A percentile compares a stretch with the other conserved stretches of the same genome.
Evolutionary conservation across 2,888 invertebrate genomes (phyloP).

Genomic region (Amblyteles armatorius): DNA sequence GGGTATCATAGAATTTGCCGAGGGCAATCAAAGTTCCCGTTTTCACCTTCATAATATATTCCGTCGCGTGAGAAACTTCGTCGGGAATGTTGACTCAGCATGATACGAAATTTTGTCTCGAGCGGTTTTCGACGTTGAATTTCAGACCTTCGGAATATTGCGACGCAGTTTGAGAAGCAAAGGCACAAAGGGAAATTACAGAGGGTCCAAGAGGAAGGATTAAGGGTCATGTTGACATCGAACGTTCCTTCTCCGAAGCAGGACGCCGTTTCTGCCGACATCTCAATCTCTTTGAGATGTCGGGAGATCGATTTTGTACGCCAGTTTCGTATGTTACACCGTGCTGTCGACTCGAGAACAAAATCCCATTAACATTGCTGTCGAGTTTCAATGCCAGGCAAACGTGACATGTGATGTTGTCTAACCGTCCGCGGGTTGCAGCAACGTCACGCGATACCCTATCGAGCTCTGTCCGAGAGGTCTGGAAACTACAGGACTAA

Average conservation of each 20-base stretch:
- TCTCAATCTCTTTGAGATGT: constrained; percentile 10
- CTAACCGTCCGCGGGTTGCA: no score
- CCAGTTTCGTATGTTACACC: background rate
- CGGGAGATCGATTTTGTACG: constrained; percentile 4
- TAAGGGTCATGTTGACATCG: constrained; percentile 28
- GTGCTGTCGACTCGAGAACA: background rate
- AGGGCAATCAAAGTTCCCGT: background rate
- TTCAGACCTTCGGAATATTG: constrained; percentile 2
- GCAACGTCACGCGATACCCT: no score
- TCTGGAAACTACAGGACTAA: no score
- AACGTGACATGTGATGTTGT: background rate
- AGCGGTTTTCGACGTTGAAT: constrained; percentile 4
- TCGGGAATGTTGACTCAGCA: background rate
- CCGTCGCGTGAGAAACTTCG: background rate
- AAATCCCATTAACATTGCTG: background rate
- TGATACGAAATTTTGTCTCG: background rate
- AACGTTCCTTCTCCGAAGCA: background rate
- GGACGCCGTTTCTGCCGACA: constrained; percentile 12
- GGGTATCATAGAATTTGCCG: no score
- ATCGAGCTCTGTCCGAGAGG: no score
- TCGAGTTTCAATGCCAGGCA: background rate
- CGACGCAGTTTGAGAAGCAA: background rate
- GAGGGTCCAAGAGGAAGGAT: background rate
- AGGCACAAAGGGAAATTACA: constrained; percentile 31
- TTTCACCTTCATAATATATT: background rate